Evolutionary conservation across 2,888 invertebrate genomes (phyloP), one percentile per base, ranked within the genome.

Genomic region (Agrochola litura): DNA sequence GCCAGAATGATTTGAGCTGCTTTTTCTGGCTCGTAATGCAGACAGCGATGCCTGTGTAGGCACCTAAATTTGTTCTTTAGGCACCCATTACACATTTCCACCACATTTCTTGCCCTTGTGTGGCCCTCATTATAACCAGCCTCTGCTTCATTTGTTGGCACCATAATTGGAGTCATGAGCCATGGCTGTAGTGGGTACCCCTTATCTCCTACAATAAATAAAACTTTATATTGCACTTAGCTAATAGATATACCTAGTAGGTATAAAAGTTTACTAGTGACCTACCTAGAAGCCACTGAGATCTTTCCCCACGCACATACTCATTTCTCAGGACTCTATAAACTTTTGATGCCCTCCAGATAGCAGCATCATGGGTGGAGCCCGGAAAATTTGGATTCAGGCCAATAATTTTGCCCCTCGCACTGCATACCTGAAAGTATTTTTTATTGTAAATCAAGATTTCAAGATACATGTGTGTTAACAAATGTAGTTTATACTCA

Each of bases 161-260:
- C 25, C 69, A 69, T 69, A 58, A 69, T 43, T 2, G 69, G 58
- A 69, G 69, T 69, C 69, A 69, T 69, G 56, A 69, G 69, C 56
- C 69, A 69, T 41, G 68, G 68, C n/a, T 68, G 41, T 19, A 69
- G 25, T n/a, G 69, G 56, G 25, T 69, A 69, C 43, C 69, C 58
- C 58, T 69, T 69, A 19, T 30, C 25, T 43, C 58, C 56, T 58
- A 43, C 6, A 69, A 69, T 43, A 58, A 56, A 63, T 63, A 63
- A 63, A 63, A 19, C 10, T 61, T 30, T 61, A 61, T 61, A 30
- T 10, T 30, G 61, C 9, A 30, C 19, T 30, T 19, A 19, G 10
- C 61, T 37, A 58, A 58, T 25, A 58, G 58, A 25, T 14, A 58
- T n/a, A 56, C 6, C 58, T 25, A n/a, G 14, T 58, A 58, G n/a